phyloP scores from a whole-genome alignment of 2,888 invertebrate species.

The Antheraea assamensis region DNA sequence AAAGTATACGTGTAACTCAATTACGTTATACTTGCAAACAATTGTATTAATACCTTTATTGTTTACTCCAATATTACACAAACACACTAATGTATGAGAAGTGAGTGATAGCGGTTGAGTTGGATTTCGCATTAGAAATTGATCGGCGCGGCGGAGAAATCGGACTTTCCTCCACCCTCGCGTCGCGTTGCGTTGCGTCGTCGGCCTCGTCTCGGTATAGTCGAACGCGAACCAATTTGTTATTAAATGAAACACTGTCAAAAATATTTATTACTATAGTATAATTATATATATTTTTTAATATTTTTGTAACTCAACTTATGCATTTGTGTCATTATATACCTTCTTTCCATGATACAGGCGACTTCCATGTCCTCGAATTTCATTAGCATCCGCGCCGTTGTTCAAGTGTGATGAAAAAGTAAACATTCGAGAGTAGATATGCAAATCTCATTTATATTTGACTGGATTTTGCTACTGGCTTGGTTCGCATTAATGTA shows the following conservation, averaged over 20 bases:
- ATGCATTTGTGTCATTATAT: too few species aligned
- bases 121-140: conserved; percentile 8
- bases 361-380: too few species aligned
- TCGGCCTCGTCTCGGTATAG: conserved; percentile 14
- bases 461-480: not conserved
- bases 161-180: conserved; percentile 48
- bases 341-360: too few species aligned
- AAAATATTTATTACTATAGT: not conserved
- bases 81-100: not conserved
- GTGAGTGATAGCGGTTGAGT: not conserved
- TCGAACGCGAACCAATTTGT: conserved; percentile 22
- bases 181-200: conserved; percentile 25
- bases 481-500: not conserved
- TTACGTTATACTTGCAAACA: too few species aligned
- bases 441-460: too few species aligned
- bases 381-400: too few species aligned
- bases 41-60: not conserved
- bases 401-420: too few species aligned
- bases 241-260: not conserved
- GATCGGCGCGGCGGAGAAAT: conserved; percentile 36
- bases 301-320: too few species aligned
- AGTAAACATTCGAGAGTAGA: too few species aligned
- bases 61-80: not conserved
- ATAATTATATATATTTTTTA: too few species aligned
- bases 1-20: too few species aligned